Evolutionary conservation across 1,140 invertebrate species (phyloP), one percentile per base, ranked within the genome.

Genomic region (Lepidurus packardi): DNA sequence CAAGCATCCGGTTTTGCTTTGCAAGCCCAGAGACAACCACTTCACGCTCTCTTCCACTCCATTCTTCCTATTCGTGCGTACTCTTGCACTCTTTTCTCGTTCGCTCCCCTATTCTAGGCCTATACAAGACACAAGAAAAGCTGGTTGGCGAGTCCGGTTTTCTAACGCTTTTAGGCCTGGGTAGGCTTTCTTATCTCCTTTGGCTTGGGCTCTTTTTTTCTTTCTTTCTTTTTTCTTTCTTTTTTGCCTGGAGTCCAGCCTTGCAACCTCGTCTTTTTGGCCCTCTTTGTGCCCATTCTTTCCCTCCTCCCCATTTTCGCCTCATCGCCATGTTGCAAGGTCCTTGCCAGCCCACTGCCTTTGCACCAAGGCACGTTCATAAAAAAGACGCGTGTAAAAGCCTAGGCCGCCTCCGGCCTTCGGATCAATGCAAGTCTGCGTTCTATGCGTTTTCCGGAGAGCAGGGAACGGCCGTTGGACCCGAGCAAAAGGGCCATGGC

Each of bases 371-470:
- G 75, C 44, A 73, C 78, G 73, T 78, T 74, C 78, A 78, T 78
- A 78, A 78, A 78, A 78, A 78, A 78, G 73, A 78, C 65, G 75
- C 78, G 78, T 74, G 78, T 74, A 74, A 75, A 78, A 74, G 78
- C 73, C 78, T 78, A 78, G 73, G 65, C 47, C 76, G 76, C 44
- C 44, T 53, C 76, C 76, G 76, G 76, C 45, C 76, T 45, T 77
- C 13, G 53, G 53, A 65, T 65, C 53, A 65, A 65, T 65, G 53
- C 53, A 16, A 9, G 53, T 65, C 45, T 47, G 45, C 45, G 45
- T 65, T 65, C 53, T 65, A 21, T 65, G 53, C 53, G 53, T 65
- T 65, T 65, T 11, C 53, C 16, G 53, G 53, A 65, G 53, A 13
- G 8, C 16, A 65, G 53, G 21, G 21, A 65, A 65, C 53, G 53